Percentiles rank a stretch among this genome's conserved stretches.
These are phyloP conservation scores for Heliconius hermathena DNA, from an alignment of 1,140 invertebrate genomes.

Conservation along the genomic window DNA sequence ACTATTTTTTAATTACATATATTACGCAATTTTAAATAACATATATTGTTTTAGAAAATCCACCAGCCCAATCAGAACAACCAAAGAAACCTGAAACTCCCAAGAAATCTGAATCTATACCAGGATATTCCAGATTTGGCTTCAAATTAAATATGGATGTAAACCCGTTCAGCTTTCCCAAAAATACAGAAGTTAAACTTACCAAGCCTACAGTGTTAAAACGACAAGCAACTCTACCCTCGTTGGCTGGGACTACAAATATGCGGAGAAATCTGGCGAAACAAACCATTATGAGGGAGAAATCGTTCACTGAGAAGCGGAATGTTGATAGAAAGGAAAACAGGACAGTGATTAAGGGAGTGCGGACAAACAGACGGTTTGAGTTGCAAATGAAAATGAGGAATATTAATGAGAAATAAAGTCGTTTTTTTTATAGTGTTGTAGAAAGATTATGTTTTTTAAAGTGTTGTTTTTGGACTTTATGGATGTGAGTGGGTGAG, in stretches of 20 bases:
- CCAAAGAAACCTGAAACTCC: conserved; percentile 42
- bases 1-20: no score
- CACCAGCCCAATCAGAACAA: conserved; percentile 23
- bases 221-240: conserved; percentile 50
- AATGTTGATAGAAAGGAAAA: conserved; percentile 63
- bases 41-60: conserved; percentile 15
- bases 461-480: background rate
- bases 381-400: conserved; percentile 84
- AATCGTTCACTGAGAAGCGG: conserved; percentile 61
- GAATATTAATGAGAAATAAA: conserved; percentile 49
- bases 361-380: conserved; percentile 85
- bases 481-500: background rate
- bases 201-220: conserved; percentile 26
- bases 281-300: conserved; percentile 67
- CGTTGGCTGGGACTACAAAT: conserved; percentile 52
- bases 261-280: conserved; percentile 56
- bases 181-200: conserved; percentile 38
- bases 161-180: conserved; percentile 61
- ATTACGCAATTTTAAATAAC: no score
- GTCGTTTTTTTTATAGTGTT: background rate
- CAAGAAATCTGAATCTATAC: conserved; percentile 40
- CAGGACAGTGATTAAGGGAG: conserved; percentile 81
- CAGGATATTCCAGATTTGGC: conserved; percentile 76
- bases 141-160: conserved; percentile 67
- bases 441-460: background rate